Base-by-base conservation (phyloP, 2,797 vertebrate genomes). In the Prionace glauca region DNA sequence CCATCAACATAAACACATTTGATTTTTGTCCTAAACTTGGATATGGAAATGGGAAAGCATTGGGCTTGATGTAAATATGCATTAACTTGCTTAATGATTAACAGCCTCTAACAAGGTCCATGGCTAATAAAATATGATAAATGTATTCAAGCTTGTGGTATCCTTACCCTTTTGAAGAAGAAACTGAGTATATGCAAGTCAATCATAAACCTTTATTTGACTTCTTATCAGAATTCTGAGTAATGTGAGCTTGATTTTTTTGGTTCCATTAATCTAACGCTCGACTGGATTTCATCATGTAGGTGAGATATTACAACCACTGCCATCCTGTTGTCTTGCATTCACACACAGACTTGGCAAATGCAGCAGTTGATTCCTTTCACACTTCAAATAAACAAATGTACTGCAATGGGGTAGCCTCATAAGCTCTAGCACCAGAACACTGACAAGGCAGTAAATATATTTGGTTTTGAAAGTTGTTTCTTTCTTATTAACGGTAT, bases 261-360 rank as follows among this genome's bases (percentile, higher is more conserved):
- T 69, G 62, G 18, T 36, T 41, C 90, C 22, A 69, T 69, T 92
- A 92, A 69, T 92, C 90, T 69, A 92, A 92, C 62, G n/a, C 90
- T 92, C n/a, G 62, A 92, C n/a, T 92, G 90, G 65, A 92, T 92
- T 92, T 69, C 65, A 92, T 92, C n/a, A 69, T 92, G 20, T 92
- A 41, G 65, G 90, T 69, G 90, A 69, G 90, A 92, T 92, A 69
- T 69, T 92, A 92, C 62, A 92, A 69, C 65, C 20, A 9, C 69
- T 92, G 90, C 24, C 65, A 92, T 69, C 90, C 36, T 65, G 36
- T 92, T 92, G 20, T 41, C 20, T 92, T 92, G 90, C 90, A 92
- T 67, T 92, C 90, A 67, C 87, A 41, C 18, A 36, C 20, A 90
- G 56, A 67, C 65, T 36, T 65, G 32, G 90, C 60, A 92, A 56